phyloP scores from a whole-genome alignment of 2,888 invertebrate genomes.

The Pheosia gnoma region DNA sequence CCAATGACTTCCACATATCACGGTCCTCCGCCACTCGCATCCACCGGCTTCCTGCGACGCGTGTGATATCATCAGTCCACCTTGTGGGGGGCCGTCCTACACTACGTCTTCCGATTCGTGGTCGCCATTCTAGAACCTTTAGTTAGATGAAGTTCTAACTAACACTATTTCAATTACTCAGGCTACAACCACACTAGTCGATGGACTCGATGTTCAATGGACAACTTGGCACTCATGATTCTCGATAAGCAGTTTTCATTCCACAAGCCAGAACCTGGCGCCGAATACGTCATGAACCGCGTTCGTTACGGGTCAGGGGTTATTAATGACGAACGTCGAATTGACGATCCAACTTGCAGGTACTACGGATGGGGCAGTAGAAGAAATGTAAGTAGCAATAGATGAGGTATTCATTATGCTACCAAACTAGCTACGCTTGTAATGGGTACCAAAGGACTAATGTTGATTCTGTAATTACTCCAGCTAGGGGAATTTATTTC shows the following conservation, averaged over 20 bases:
- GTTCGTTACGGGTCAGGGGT: slow-evolving; percentile 60
- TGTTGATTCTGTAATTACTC: too few relatives aligned
- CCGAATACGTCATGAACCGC: slow-evolving; percentile 62
- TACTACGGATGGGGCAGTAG: slow-evolving; percentile 74
- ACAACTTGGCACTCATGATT: slow-evolving; percentile 68
- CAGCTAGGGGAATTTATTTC: too few relatives aligned
- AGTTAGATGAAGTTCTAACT: not conserved
- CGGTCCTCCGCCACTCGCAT: too few relatives aligned
- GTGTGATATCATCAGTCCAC: too few relatives aligned
- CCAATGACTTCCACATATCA: too few relatives aligned
- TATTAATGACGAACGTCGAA: slow-evolving; percentile 21
- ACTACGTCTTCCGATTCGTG: too few relatives aligned
- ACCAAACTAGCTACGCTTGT: too few relatives aligned
- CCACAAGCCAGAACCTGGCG: slow-evolving; percentile 47
- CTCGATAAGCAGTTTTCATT: slow-evolving; percentile 60
- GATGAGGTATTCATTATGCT: too few relatives aligned
- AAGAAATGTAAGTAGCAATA: slow-evolving; percentile 60
- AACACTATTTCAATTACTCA: slow-evolving; percentile 25
- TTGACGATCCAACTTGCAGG: slow-evolving; percentile 44
- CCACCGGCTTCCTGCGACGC: too few relatives aligned
- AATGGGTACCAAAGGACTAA: too few relatives aligned
- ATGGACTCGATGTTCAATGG: slow-evolving; percentile 54
- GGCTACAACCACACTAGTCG: slow-evolving; percentile 62
- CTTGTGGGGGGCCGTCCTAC: too few relatives aligned
- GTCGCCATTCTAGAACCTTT: too few relatives aligned